phyloP scores from a whole-genome alignment of 2,888 invertebrate genomes.

The Acanthopleura granulata region DNA sequence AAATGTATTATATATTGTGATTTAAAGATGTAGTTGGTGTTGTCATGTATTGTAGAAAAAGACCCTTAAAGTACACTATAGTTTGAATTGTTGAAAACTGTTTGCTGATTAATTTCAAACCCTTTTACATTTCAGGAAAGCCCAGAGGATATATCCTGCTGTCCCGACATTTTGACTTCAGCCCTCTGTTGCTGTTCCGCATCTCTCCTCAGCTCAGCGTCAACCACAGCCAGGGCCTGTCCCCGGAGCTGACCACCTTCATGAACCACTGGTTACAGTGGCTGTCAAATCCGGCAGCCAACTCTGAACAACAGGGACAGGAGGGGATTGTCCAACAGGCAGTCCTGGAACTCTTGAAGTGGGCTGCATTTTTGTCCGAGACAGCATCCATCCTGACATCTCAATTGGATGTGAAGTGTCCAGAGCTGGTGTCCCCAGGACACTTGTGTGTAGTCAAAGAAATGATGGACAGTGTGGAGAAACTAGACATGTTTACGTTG shows the following conservation, averaged over 20 bases:
- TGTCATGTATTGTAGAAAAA: too few species aligned
- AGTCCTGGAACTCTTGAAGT: background rate
- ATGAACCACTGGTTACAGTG: background rate
- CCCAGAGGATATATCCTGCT: conserved; percentile 3
- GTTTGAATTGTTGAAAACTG: too few species aligned
- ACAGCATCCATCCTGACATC: background rate
- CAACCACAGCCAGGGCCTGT: background rate
- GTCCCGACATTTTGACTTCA: background rate
- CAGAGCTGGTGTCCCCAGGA: background rate
- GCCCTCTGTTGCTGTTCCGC: background rate
- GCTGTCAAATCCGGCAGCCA: background rate
- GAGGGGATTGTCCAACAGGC: background rate
- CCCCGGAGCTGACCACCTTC: background rate
- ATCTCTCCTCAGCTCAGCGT: conserved; percentile 8
- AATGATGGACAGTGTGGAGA: background rate
- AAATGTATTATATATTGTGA: too few species aligned
- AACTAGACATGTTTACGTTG: background rate
- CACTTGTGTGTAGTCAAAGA: conserved; percentile 1
- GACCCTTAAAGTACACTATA: too few species aligned
- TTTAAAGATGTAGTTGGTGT: too few species aligned
- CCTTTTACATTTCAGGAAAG: background rate
- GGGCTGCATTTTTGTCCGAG: background rate
- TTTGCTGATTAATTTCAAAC: too few species aligned
- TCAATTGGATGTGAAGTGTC: background rate
- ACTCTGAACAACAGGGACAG: background rate